Conservation (phyloP, 2,797 vertebrate species). For the Craterocephalus amniculus region DNA sequence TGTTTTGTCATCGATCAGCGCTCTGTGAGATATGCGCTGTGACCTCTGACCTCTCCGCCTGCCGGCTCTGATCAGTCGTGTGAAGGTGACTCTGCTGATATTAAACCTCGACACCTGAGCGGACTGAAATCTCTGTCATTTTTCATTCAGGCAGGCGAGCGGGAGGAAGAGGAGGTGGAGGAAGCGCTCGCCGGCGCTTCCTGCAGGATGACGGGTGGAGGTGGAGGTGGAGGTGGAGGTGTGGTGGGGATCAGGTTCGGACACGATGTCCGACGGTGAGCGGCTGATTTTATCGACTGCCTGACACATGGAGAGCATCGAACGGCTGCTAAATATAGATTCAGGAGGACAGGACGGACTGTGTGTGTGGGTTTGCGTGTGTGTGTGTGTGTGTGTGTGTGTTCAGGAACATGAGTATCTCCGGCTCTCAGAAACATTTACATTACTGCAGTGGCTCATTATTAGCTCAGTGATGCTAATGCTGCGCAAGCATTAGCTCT, state of each 20-base stretch:
- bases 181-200: constrained; percentile 32
- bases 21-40: constrained; percentile 4
- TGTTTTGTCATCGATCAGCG: neutral
- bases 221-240: neutral
- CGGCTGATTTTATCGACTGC: constrained; percentile 62
- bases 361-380: constrained; percentile 6
- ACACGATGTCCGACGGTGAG: constrained; percentile 62
- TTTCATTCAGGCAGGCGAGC: constrained; percentile 29
- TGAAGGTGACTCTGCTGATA: constrained; percentile 57
- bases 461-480: constrained; percentile 15
- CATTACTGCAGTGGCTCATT: constrained; percentile 1
- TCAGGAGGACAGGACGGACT: constrained; percentile 16
- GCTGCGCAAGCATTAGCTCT: neutral
- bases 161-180: constrained; percentile 16
- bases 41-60: constrained; percentile 41
- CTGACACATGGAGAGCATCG: constrained; percentile 48
- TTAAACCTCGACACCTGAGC: constrained; percentile 43
- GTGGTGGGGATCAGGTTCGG: constrained; percentile 59
- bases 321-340: constrained; percentile 66
- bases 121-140: constrained; percentile 34
- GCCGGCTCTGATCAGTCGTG: neutral
- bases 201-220: constrained; percentile 21
- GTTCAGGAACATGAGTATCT: constrained; percentile 28
- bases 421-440: constrained; percentile 1
- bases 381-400: constrained; percentile 19